Conservation (phyloP, 2,888 invertebrate genomes). For the Scelioninae gen. 2 region DNA sequence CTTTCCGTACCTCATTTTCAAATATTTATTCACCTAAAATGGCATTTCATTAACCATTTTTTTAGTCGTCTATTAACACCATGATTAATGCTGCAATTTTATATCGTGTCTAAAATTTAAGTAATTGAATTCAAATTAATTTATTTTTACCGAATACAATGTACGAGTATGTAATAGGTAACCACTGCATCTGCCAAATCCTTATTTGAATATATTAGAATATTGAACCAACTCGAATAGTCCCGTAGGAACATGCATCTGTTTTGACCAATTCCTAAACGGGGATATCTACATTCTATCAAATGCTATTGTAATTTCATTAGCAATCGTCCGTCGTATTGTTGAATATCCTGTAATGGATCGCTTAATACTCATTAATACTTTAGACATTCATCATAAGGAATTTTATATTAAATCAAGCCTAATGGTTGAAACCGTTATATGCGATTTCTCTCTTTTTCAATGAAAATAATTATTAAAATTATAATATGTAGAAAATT, state of each 20-base stretch:
- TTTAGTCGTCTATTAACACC: too few species aligned
- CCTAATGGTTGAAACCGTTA: background rate
- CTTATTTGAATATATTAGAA: constrained; percentile 11
- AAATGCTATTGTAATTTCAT: constrained; percentile 14
- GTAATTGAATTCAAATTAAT: too few species aligned
- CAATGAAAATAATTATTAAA: background rate
- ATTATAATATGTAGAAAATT: too few species aligned
- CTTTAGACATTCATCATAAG: background rate
- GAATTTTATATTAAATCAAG: background rate
- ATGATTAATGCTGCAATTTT: too few species aligned
- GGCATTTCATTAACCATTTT: too few species aligned
- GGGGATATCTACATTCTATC: constrained; percentile 8
- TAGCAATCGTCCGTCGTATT: background rate
- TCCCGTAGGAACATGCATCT: constrained; percentile 16
- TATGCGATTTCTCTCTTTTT: background rate
- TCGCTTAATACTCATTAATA: background rate
- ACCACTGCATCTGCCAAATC: background rate
- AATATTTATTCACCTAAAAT: too few species aligned
- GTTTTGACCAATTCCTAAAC: constrained; percentile 17
- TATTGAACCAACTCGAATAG: constrained; percentile 1
- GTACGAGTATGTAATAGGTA: background rate
- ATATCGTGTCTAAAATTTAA: too few species aligned
- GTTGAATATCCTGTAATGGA: constrained; percentile 6
- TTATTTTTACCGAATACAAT: too few species aligned
- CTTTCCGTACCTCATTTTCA: too few species aligned